These are phyloP conservation scores for Planiliza haematocheilus DNA, from an alignment of 2,113 vertebrate genomes.

Conservation along the genomic window DNA sequence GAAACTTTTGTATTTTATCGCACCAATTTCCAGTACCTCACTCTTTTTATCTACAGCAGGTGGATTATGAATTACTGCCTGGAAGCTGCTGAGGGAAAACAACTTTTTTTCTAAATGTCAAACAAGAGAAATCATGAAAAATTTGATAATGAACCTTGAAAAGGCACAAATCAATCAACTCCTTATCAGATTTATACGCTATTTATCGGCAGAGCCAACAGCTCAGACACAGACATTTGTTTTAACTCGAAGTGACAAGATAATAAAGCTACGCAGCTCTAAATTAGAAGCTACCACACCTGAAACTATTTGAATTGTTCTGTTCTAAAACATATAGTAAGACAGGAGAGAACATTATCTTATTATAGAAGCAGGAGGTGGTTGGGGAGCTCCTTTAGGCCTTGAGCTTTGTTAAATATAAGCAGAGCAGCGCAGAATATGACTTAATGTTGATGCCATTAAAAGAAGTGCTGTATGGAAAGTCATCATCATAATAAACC, in stretches of 20 bases:
- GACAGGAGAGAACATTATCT: conserved; percentile 24
- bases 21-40: neutral
- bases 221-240: neutral
- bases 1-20: neutral
- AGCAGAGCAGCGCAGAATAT: conserved; percentile 11
- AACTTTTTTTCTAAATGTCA: neutral
- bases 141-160: neutral
- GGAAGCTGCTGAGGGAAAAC: neutral
- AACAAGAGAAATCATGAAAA: neutral
- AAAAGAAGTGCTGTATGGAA: conserved; percentile 18
- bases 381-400: conserved; percentile 47
- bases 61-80: neutral
- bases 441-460: conserved; percentile 24
- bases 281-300: conserved; percentile 11
- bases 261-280: neutral
- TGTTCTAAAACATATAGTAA: conserved; percentile 2
- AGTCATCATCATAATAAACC: conserved; percentile 28
- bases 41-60: neutral
- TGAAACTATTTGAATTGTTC: conserved; percentile 21
- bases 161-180: neutral
- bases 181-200: neutral
- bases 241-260: neutral
- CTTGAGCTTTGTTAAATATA: conserved; percentile 42
- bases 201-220: neutral
- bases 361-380: conserved; percentile 60